These are phyloP conservation scores for Trypoxylon attenuatum DNA, from an alignment of 2,888 invertebrate species.

Conservation along the genomic window DNA sequence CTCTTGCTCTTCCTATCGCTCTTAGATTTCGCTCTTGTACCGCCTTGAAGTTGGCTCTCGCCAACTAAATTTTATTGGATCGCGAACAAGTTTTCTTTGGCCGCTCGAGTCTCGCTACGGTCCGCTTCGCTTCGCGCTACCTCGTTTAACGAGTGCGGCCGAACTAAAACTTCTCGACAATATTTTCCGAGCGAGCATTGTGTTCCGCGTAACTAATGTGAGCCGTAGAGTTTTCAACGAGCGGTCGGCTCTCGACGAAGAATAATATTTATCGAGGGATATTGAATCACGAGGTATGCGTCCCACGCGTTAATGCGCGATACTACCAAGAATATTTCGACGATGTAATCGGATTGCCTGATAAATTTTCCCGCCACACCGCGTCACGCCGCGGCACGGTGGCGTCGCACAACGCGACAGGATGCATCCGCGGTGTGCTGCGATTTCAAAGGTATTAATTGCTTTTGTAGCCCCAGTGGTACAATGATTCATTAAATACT, in stretches of 20 bases:
- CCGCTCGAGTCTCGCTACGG: no score
- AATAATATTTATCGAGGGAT: conserved; percentile 42
- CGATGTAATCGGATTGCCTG: conserved; percentile 40
- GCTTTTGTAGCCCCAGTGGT: conserved; percentile 8
- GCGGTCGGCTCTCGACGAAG: conserved; percentile 20
- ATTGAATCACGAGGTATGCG: conserved; percentile 29
- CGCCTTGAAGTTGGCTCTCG: no score
- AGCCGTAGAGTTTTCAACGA: conserved; percentile 22
- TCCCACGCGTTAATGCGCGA: conserved; percentile 31
- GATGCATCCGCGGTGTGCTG: conserved; percentile 12
- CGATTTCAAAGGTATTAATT: conserved; percentile 29
- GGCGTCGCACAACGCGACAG: no score
- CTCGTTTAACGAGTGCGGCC: no score
- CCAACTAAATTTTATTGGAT: not conserved
- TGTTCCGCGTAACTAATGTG: not conserved
- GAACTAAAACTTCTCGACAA: no score
- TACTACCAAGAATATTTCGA: conserved; percentile 36
- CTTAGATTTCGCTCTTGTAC: no score
- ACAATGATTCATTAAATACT: conserved; percentile 11
- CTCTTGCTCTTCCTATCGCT: no score
- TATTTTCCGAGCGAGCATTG: not conserved
- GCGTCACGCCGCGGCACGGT: no score
- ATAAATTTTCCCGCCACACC: conserved; percentile 37
- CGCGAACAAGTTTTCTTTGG: not conserved
- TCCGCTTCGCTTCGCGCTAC: no score